Percentiles rank a stretch among this genome's conserved stretches.
phyloP scores from a whole-genome alignment of 2,113 vertebrate species.

The Clarias batrachus region DNA sequence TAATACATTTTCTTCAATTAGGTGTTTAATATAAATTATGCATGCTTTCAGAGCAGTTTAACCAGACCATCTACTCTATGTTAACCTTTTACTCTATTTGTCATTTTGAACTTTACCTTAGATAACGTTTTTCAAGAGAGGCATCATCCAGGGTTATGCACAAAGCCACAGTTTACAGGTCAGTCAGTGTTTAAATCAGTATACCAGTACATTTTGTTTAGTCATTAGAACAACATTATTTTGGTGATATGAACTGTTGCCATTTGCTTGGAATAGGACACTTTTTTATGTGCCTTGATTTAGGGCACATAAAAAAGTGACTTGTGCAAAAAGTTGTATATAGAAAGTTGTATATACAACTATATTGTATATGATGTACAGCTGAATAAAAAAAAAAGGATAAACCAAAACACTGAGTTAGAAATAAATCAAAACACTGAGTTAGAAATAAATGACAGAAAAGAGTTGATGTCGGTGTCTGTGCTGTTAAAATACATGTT shows the following conservation, averaged over 20 bases:
- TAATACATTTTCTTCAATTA: background rate
- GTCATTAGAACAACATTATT: background rate
- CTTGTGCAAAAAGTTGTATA: no score
- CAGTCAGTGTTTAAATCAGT: constrained; percentile 52
- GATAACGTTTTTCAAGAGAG: constrained; percentile 78
- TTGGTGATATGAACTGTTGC: background rate
- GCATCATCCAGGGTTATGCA: constrained; percentile 76
- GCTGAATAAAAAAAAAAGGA: background rate
- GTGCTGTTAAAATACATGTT: background rate
- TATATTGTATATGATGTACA: background rate
- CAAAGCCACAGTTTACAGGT: constrained; percentile 77
- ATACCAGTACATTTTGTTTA: background rate
- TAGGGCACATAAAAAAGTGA: no score
- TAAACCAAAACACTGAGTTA: background rate
- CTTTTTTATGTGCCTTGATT: background rate
- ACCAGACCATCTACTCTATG: background rate
- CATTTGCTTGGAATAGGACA: background rate
- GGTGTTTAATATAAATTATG: background rate
- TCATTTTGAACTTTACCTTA: constrained; percentile 54
- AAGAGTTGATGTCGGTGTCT: background rate
- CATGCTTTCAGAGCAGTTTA: background rate
- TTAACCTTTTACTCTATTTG: constrained; percentile 12
- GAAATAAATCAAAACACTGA: background rate
- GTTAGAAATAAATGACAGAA: background rate
- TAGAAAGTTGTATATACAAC: no score